Evolutionary conservation across 2,888 invertebrate genomes (phyloP).

Genomic region (Seladonia tumulorum): DNA sequence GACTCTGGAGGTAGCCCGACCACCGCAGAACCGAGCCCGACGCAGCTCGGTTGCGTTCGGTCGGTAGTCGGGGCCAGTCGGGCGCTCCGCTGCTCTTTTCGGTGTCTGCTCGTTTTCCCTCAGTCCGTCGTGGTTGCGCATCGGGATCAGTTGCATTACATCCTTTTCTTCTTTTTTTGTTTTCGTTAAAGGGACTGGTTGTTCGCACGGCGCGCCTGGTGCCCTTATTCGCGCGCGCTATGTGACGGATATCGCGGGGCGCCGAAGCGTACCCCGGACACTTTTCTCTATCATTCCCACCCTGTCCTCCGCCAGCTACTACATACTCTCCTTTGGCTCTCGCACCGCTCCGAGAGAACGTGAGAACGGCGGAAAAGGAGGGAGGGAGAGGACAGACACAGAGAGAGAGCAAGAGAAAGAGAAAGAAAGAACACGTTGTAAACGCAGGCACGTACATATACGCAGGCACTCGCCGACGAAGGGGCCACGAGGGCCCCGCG

Average conservation of each 20-base stretch:
- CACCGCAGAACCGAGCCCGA: constrained; percentile 74
- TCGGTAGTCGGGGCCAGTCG: constrained; percentile 73
- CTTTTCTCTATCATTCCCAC: constrained; percentile 56
- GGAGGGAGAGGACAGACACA: constrained; percentile 26
- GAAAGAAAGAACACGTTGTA: constrained; percentile 63
- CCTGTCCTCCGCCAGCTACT: constrained; percentile 50
- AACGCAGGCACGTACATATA: constrained; percentile 66
- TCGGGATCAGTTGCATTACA: constrained; percentile 63
- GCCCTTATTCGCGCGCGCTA: constrained; percentile 50
- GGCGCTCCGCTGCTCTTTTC: constrained; percentile 66
- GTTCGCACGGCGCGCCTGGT: constrained; percentile 31
- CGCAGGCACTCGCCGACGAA: constrained; percentile 60
- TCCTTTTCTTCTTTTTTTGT: constrained; percentile 30
- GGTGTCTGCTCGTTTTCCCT: constrained; percentile 62
- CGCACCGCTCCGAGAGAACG: constrained; percentile 32
- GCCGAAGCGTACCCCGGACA: constrained; percentile 63
- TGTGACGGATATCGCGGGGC: constrained; percentile 59
- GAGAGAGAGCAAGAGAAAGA: constrained; percentile 46
- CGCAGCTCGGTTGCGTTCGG: constrained; percentile 75
- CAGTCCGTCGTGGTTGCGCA: constrained; percentile 72
- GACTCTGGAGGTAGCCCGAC: constrained; percentile 74
- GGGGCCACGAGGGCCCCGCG: constrained; percentile 77
- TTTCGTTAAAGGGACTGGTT: constrained; percentile 65
- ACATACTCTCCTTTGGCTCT: constrained; percentile 52
- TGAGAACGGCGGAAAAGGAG: constrained; percentile 1